Base-by-base conservation (phyloP, 2,113 vertebrate genomes). In the Ophthalmolycus amberensis region DNA sequence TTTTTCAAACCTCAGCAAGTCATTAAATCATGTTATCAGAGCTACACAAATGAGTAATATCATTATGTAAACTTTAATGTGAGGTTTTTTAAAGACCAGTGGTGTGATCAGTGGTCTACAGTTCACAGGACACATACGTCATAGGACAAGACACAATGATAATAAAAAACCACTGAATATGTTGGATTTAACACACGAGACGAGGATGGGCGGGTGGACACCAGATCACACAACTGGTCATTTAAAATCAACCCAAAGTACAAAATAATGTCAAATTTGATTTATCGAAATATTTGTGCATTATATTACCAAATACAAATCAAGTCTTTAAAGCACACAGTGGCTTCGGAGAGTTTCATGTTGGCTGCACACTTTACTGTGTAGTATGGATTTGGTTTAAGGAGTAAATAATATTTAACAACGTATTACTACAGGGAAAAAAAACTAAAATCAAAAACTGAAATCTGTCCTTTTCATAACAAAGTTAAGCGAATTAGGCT, bases 181-280 rank as follows among this genome's bases (percentile, higher is more conserved):
- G 85, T 91, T 62, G 79, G 80, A 79, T 75, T 69, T 82, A 34
- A 77, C 84, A 84, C 60, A 78, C 11, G 11, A 14, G 65, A 71
- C 77, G 34, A 25, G 68, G 56, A 83, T 66, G 62, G 64, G 48
- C 29, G 87, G 70, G 67, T 71, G 85, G 77, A 71, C 22, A 74
- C 69, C 72, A 27, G 59, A 88, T 87, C 89, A 90, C 79, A 93
- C 92, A 84, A 84, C 89, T 83, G 88, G 79, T 87, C 67, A 78
- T 90, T 90, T 75, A 87, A 92, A 73, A 59, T n/a, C 50, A 52
- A 52, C 48, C 9, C 64, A 16, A 58, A 32, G 22, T n/a, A 46
- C 71, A 74, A 25, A 27, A 12, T 40, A 16, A 38, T 27, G 42
- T 22, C 40, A 32, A 18, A 32, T 32, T 34, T 15, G 3, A 29